Conservation (phyloP, 2,113 vertebrate species). For the Pluvianellus socialis region DNA sequence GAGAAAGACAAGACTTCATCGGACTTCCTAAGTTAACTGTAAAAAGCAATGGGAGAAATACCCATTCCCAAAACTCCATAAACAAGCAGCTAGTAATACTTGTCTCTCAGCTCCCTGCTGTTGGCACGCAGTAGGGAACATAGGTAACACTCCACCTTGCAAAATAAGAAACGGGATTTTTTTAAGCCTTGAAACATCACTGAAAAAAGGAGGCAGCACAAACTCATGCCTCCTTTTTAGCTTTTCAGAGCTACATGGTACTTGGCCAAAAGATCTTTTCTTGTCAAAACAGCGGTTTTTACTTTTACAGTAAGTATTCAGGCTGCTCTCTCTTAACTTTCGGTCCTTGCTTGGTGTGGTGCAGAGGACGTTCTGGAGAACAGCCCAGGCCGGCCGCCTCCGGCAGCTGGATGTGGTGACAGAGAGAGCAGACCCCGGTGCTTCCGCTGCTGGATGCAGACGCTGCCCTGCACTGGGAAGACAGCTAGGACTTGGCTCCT, state of each 20-base stretch:
- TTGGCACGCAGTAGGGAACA: background rate
- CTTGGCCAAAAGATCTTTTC: background rate
- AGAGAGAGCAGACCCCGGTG: background rate
- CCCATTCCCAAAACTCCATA: background rate
- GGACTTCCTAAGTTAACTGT: background rate
- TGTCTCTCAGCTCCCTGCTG: background rate
- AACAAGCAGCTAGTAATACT: background rate
- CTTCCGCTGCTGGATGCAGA: background rate
- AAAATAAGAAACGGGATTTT: background rate
- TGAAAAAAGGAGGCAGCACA: background rate
- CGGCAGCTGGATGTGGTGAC: background rate
- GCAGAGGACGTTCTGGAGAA: background rate
- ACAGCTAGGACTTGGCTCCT: background rate
- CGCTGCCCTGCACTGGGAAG: background rate
- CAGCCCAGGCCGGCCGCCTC: background rate
- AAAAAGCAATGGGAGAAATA: background rate
- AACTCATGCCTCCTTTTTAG: background rate
- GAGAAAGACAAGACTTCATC: background rate
- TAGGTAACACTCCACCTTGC: background rate
- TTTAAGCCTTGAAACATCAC: background rate
- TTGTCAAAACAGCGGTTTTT: background rate
- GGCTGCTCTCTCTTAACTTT: background rate
- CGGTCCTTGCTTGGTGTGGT: background rate
- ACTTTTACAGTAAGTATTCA: background rate
- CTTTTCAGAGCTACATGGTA: background rate